Evolutionary conservation across 92 coral and sea anemone species (phyloP).

Genomic region (Metridium senile): DNA sequence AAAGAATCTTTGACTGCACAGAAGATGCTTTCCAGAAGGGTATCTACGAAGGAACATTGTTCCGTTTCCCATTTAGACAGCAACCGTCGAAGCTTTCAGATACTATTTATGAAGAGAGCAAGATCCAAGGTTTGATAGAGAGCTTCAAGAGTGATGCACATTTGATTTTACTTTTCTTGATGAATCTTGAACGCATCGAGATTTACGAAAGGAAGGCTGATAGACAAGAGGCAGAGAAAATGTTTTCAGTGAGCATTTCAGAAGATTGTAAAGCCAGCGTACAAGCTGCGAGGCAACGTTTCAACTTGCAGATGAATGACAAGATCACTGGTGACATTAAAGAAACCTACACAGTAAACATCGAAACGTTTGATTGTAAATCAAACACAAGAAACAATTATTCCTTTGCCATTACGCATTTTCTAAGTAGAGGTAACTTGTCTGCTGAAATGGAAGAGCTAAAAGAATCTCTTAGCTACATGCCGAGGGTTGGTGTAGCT

Average conservation of each 20-base stretch:
- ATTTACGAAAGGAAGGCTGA: slow-evolving; percentile 47
- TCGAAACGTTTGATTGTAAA: slow-evolving; percentile 31
- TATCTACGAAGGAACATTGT: slow-evolving; percentile 64
- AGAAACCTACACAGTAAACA: slow-evolving; percentile 45
- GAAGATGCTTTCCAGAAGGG: slow-evolving; percentile 40
- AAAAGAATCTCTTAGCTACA: slow-evolving; percentile 60
- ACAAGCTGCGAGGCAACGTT: slow-evolving; percentile 53
- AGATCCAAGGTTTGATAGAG: slow-evolving; percentile 52
- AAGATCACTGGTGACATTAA: slow-evolving; percentile 18
- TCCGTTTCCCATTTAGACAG: slow-evolving; percentile 80
- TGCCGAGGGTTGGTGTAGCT: slow-evolving; percentile 87
- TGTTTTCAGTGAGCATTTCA: slow-evolving; percentile 71
- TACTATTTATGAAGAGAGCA: slow-evolving; percentile 57
- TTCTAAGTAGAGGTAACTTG: slow-evolving; percentile 44
- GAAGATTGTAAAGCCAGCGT: slow-evolving; percentile 51
- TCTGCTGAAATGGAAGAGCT: slow-evolving; percentile 43
- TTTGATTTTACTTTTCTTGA: slow-evolving; percentile 67
- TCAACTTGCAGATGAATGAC: slow-evolving; percentile 31
- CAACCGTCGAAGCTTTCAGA: slow-evolving; percentile 59
- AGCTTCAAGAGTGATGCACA: slow-evolving; percentile 68
- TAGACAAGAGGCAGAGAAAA: slow-evolving; percentile 22
- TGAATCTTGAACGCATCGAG: slow-evolving; percentile 62
- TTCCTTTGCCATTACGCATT: slow-evolving; percentile 60
- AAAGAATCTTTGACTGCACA: slow-evolving; percentile 54
- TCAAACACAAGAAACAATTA: not conserved